Conservation (phyloP, 2,888 invertebrate genomes). For the Muscina levida region DNA sequence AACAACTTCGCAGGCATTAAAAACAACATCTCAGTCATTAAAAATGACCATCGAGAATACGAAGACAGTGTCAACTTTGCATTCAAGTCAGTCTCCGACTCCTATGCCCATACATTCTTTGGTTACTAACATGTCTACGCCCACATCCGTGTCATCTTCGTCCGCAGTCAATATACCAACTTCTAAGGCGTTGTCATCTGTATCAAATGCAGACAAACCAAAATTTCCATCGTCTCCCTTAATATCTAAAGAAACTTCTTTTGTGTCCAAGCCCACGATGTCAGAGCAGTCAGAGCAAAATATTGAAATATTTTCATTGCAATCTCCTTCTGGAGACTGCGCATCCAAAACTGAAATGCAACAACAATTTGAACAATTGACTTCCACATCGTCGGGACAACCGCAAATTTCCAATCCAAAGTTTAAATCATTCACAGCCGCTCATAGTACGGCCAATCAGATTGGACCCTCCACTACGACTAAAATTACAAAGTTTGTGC, state of each 20-base stretch:
- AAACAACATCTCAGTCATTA: constrained; percentile 51
- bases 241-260: constrained; percentile 82
- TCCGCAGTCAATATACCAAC: constrained; percentile 54
- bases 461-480: constrained; percentile 39
- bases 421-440: constrained; percentile 59
- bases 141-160: constrained; percentile 17
- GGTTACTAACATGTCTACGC: neutral
- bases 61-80: constrained; percentile 25
- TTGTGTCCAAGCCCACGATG: constrained; percentile 81
- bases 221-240: constrained; percentile 68
- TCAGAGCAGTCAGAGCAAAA: constrained; percentile 55
- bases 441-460: constrained; percentile 11
- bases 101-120: constrained; percentile 42
- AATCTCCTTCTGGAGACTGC: constrained; percentile 34
- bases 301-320: constrained; percentile 59
- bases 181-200: constrained; percentile 45
- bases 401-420: constrained; percentile 51
- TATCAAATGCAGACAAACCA: constrained; percentile 48
- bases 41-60: constrained; percentile 51
- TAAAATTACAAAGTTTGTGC: constrained; percentile 53
- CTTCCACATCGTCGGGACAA: neutral
- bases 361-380: constrained; percentile 40
- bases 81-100: constrained; percentile 36
- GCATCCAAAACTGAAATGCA: constrained; percentile 36
- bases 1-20: constrained; percentile 49